A percentile compares a stretch with the other conserved stretches of the same genome.
Conservation (phyloP, 1,140 invertebrate species). For the Platyura marginata region DNA sequence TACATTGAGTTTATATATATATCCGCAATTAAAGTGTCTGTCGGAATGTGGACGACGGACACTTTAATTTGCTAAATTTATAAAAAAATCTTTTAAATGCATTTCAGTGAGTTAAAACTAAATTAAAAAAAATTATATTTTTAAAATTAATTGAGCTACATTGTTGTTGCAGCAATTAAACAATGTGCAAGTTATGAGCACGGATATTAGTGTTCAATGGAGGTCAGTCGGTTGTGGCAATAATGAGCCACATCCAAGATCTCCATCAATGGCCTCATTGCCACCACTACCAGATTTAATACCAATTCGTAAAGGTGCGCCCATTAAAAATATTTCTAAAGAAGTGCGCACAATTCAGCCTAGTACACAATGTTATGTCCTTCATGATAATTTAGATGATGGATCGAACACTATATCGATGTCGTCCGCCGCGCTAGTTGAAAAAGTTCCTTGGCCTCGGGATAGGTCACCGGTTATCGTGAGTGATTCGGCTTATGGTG, state of each 20-base stretch:
- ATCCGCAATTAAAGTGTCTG: no score
- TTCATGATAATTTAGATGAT: neutral
- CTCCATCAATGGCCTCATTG: slow-evolving; percentile 3
- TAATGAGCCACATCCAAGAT: neutral
- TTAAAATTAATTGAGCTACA: no score
- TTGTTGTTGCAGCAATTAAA: no score
- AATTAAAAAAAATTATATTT: no score
- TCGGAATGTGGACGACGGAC: no score
- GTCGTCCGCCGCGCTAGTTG: neutral
- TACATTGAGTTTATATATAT: no score
- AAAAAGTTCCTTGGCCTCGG: neutral
- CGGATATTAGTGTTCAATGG: neutral
- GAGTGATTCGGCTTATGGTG: neutral
- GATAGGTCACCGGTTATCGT: neutral
- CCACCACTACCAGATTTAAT: slow-evolving; percentile 4
- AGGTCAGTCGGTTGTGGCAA: neutral
- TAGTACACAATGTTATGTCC: neutral
- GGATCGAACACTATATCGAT: neutral
- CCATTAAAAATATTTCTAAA: neutral
- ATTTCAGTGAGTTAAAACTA: no score
- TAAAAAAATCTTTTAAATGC: no score
- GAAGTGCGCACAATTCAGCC: neutral
- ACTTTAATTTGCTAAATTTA: no score
- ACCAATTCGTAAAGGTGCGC: neutral
- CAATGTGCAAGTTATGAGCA: neutral